phyloP scores from a whole-genome alignment of 2,113 vertebrate species.

The Brachypteracias leptosomus region DNA sequence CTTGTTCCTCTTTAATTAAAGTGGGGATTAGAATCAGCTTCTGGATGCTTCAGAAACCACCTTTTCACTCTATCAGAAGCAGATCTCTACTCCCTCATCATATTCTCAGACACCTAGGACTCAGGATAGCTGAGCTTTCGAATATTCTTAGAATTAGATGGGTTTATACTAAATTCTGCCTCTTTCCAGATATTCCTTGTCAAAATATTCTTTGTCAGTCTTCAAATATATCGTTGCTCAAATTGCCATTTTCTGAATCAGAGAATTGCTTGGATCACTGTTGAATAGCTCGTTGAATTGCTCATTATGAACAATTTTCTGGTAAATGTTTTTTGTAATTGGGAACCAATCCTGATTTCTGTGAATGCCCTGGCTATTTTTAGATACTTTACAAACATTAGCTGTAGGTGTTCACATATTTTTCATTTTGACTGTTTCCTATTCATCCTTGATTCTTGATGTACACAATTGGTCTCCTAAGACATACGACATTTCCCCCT shows the following conservation, averaged over 20 bases:
- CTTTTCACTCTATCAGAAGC: not conserved
- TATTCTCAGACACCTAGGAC: not conserved
- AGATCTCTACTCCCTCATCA: not conserved
- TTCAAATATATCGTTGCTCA: not conserved
- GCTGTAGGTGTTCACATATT: slow-evolving; percentile 11
- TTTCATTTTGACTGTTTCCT: not conserved
- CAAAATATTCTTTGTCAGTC: not conserved
- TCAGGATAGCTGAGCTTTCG: not conserved
- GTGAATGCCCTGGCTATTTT: slow-evolving; percentile 19
- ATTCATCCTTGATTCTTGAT: not conserved
- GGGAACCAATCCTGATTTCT: slow-evolving; percentile 2
- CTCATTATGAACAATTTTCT: slow-evolving; percentile 15
- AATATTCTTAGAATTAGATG: not conserved
- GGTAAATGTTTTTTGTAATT: not conserved
- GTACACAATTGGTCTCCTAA: not conserved
- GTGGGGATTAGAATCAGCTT: slow-evolving; percentile 2
- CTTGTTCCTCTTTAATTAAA: slow-evolving; percentile 48
- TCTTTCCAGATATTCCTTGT: not conserved
- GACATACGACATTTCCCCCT: not conserved
- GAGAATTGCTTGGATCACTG: not conserved
- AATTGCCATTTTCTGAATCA: not conserved
- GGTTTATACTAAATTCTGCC: not conserved
- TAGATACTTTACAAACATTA: not conserved
- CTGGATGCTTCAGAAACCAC: not conserved
- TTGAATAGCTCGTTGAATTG: slow-evolving; percentile 26